Percentiles rank a stretch among this genome's conserved stretches.
Conservation (phyloP, 2,797 vertebrate species). For the Helostoma temminkii region DNA sequence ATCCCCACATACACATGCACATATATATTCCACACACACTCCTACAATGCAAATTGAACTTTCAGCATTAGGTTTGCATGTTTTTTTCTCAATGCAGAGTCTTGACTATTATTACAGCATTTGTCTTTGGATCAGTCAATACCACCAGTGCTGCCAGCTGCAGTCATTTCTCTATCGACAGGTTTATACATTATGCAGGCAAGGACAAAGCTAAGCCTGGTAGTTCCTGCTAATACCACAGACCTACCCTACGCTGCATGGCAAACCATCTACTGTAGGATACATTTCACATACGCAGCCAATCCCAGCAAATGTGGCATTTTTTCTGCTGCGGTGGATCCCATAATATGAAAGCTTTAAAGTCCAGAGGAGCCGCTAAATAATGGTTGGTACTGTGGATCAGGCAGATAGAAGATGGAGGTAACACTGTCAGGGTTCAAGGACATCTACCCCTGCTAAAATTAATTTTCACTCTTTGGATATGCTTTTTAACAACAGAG, state of each 20-base stretch:
- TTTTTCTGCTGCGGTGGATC: background rate
- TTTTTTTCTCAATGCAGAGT: conserved; percentile 36
- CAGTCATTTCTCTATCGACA: conserved; percentile 59
- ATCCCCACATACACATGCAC: background rate
- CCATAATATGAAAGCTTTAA: background rate
- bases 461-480: conserved; percentile 3
- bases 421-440: background rate
- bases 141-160: conserved; percentile 40
- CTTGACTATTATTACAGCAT: conserved; percentile 44
- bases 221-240: conserved; percentile 64
- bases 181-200: conserved; percentile 68
- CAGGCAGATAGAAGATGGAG: background rate
- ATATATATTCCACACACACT: conserved; percentile 24
- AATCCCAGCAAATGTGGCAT: conserved; percentile 10
- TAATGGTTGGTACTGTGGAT: background rate
- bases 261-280: conserved; percentile 25
- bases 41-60: conserved; percentile 10
- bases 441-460: background rate
- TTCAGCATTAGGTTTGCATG: conserved; percentile 33
- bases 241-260: conserved; percentile 64
- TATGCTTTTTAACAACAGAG: background rate
- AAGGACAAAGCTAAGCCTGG: conserved; percentile 43
- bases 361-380: conserved; percentile 15
- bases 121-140: conserved; percentile 59
- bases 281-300: conserved; percentile 32